Evolutionary conservation across 2,888 invertebrate species (phyloP).

Genomic region (Andrena minutula): DNA sequence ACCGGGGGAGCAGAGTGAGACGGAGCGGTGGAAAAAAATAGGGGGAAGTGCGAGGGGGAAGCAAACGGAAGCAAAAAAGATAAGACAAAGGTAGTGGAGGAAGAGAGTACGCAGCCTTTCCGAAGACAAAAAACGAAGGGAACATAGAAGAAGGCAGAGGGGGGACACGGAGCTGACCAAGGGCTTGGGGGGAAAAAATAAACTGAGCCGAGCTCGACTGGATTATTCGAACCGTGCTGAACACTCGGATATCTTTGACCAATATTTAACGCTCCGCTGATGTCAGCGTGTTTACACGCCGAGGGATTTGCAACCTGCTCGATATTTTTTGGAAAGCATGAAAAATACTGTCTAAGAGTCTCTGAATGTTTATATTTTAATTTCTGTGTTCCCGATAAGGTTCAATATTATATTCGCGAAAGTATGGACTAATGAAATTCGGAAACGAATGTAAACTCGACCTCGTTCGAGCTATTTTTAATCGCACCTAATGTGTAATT

Average conservation of each 20-base stretch:
- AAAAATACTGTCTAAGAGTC: too few relatives aligned
- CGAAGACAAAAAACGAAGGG: slow-evolving; percentile 29
- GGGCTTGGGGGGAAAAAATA: background rate
- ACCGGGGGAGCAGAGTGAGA: slow-evolving; percentile 14
- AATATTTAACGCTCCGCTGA: too few relatives aligned
- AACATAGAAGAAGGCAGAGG: background rate
- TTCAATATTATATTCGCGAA: too few relatives aligned
- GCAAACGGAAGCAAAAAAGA: slow-evolving; percentile 32
- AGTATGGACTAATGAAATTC: too few relatives aligned
- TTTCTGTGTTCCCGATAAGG: too few relatives aligned
- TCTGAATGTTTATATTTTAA: too few relatives aligned
- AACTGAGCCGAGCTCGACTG: background rate
- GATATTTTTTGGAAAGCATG: too few relatives aligned
- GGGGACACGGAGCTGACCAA: background rate
- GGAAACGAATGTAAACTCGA: too few relatives aligned
- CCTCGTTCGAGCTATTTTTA: too few relatives aligned
- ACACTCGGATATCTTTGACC: background rate
- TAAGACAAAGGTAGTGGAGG: slow-evolving; percentile 18
- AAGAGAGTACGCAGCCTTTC: slow-evolving; percentile 23
- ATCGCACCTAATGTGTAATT: too few relatives aligned
- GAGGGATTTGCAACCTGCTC: too few relatives aligned
- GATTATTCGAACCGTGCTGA: slow-evolving; percentile 4
- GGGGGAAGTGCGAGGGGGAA: slow-evolving; percentile 15
- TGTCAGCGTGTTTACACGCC: too few relatives aligned
- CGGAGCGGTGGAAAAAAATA: slow-evolving; percentile 4